These are phyloP conservation scores for Hesperia comma DNA, from an alignment of 2,888 invertebrate species.

Conservation along the genomic window DNA sequence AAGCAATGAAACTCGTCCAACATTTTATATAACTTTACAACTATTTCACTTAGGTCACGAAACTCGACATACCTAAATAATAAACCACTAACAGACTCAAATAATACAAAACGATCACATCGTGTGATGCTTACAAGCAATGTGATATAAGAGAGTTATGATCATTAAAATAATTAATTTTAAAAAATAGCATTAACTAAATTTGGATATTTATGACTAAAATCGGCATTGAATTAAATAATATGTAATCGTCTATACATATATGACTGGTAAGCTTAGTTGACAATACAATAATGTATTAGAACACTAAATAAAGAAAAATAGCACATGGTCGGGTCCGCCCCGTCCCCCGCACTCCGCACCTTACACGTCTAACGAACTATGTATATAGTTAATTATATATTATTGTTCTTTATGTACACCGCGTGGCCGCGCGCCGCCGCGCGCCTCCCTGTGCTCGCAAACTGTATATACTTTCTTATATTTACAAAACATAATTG, in stretches of 20 bases:
- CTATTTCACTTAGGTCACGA: conserved; percentile 56
- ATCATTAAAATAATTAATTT: conserved; percentile 66
- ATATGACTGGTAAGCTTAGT: conserved; percentile 83
- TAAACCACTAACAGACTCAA: conserved; percentile 62
- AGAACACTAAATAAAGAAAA: conserved; percentile 76
- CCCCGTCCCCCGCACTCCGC: conserved; percentile 61
- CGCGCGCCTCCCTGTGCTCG: conserved; percentile 68
- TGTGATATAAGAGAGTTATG: conserved; percentile 67
- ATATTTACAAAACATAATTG: conserved; percentile 79
- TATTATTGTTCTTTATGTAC: conserved; percentile 80
- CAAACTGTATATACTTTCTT: conserved; percentile 68
- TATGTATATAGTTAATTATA: conserved; percentile 73
- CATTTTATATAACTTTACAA: conserved; percentile 57
- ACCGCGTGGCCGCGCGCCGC: conserved; percentile 64
- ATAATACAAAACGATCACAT: conserved; percentile 70
- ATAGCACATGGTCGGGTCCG: conserved; percentile 70
- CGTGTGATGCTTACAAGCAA: conserved; percentile 74
- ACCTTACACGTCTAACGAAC: conserved; percentile 79
- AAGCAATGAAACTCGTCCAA: conserved; percentile 57
- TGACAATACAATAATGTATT: conserved; percentile 77
- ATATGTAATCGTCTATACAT: conserved; percentile 78
- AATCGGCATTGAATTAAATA: conserved; percentile 81
- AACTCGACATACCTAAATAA: conserved; percentile 55
- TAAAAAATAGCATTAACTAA: conserved; percentile 79
- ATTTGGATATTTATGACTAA: conserved; percentile 84